Evolutionary conservation across 2,888 invertebrate genomes (phyloP), one percentile per base, ranked within the genome.

Genomic region (Oligia fasciuncula): DNA sequence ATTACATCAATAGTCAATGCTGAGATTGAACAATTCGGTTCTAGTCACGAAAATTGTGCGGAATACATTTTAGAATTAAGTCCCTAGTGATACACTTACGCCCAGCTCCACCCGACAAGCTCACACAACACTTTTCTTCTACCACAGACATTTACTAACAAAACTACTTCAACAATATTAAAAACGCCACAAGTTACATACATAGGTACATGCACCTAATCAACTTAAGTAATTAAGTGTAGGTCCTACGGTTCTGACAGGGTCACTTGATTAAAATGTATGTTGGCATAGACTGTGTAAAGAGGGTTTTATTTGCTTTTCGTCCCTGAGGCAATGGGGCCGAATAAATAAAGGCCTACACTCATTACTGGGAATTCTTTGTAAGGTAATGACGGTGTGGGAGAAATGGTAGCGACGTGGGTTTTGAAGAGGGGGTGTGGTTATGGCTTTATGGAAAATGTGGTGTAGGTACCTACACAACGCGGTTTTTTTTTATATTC

Each of bases 241-340:
- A 81, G 79, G 86, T 76, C 46, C 75, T 75, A 75, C 81, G 73
- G 78, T 72, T 70, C 73, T 75, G 72, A 81, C 87, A 77, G 85
- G 86, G 86, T 77, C 90, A 93, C 93, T 94, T 95, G 93, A 95
- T 95, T 95, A 94, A 94, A 93, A 93, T 90, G 92, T 92, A 90
- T 92, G 92, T 90, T 91, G 88, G 86, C 82, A 84, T 90, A 91
- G 92, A 90, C 86, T 91, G 93, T 94, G 94, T 94, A 94, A 92
- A 93, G 91, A 92, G 91, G 92, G 93, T 88, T 92, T 90, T 95
- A 93, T 95, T 95, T 94, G 93, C 87, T 63, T 78, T 82, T 76
- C 84, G 86, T 90, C 93, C 94, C 94, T 88, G 89, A 93, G 93
- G 94, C 89, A 91, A 92, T 89, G 84, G 85, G 89, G 86, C 85